These are phyloP conservation scores for Orgyia antiqua DNA, from an alignment of 2,888 invertebrate species.

Conservation along the genomic window DNA sequence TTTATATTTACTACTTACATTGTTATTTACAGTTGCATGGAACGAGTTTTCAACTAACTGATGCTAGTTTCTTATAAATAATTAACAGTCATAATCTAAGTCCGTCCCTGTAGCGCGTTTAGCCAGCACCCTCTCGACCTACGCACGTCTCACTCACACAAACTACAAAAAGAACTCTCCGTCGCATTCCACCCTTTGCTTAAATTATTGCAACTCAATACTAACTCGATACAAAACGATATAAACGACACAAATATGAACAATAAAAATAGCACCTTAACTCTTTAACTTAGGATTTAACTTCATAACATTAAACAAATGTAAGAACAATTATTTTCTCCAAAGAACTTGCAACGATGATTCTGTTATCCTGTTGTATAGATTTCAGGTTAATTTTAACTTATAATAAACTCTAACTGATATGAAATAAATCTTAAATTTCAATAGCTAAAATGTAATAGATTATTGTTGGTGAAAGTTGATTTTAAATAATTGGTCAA, in stretches of 20 bases:
- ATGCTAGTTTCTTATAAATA: no score
- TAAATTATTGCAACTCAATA: slow-evolving; percentile 74
- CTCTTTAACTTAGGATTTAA: slow-evolving; percentile 19
- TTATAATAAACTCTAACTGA: slow-evolving; percentile 25
- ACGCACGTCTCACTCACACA: slow-evolving; percentile 78
- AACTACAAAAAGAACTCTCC: slow-evolving; percentile 76
- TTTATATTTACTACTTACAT: no score
- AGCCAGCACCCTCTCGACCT: slow-evolving; percentile 71
- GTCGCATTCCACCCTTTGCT: slow-evolving; percentile 76
- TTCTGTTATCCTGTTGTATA: slow-evolving; percentile 52
- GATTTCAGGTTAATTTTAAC: slow-evolving; percentile 41
- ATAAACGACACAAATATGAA: slow-evolving; percentile 30
- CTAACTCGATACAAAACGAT: slow-evolving; percentile 37
- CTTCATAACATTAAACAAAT: slow-evolving; percentile 15
- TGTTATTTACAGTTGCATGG: no score
- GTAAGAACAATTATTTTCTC: slow-evolving; percentile 58
- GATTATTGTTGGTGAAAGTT: no score
- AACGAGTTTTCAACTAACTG: no score
- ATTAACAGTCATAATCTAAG: slow-evolving; percentile 6
- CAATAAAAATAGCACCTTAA: slow-evolving; percentile 29
- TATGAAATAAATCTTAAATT: slow-evolving; percentile 24
- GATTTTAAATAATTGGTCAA: no score
- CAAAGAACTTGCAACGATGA: slow-evolving; percentile 56
- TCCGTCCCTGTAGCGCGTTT: slow-evolving; percentile 62
- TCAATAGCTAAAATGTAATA: slow-evolving; percentile 10